Evolutionary conservation across 2,797 vertebrate species (phyloP).

Genomic region (Semotilus atromaculatus): DNA sequence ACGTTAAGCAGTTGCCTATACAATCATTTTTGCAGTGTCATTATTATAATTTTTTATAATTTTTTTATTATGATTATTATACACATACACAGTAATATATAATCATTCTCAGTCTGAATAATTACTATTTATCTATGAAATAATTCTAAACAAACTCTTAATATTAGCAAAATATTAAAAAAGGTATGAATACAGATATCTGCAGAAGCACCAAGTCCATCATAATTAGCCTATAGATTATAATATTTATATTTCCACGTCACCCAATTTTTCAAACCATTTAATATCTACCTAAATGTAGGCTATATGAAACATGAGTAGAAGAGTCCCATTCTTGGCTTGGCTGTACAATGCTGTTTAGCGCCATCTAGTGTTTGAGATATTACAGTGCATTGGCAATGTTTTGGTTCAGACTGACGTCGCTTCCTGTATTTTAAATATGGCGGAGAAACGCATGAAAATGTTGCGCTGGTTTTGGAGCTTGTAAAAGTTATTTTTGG

Average conservation of each 20-base stretch:
- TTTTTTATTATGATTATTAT: too few species aligned
- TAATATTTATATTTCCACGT: not conserved
- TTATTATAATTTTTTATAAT: too few species aligned
- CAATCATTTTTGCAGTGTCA: too few species aligned
- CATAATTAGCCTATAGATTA: not conserved
- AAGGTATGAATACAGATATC: not conserved
- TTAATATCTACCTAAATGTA: not conserved
- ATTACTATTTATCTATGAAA: too few species aligned
- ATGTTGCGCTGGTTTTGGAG: not conserved
- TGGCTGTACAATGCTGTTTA: not conserved
- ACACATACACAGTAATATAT: too few species aligned
- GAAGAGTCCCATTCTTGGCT: not conserved
- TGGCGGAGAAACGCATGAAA: constrained; percentile 50
- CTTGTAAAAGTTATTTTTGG: constrained; percentile 40
- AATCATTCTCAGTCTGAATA: not conserved
- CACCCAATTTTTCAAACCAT: not conserved
- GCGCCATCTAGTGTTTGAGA: constrained; percentile 32
- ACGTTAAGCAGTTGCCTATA: too few species aligned
- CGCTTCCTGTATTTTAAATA: constrained; percentile 62
- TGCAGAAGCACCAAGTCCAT: not conserved
- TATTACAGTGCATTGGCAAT: not conserved
- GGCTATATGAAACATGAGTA: not conserved
- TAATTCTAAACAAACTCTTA: too few species aligned
- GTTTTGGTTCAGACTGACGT: constrained; percentile 31
- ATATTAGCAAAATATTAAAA: not conserved